Base-by-base conservation (phyloP, 2,797 vertebrate genomes). In the Champsocephalus esox region DNA sequence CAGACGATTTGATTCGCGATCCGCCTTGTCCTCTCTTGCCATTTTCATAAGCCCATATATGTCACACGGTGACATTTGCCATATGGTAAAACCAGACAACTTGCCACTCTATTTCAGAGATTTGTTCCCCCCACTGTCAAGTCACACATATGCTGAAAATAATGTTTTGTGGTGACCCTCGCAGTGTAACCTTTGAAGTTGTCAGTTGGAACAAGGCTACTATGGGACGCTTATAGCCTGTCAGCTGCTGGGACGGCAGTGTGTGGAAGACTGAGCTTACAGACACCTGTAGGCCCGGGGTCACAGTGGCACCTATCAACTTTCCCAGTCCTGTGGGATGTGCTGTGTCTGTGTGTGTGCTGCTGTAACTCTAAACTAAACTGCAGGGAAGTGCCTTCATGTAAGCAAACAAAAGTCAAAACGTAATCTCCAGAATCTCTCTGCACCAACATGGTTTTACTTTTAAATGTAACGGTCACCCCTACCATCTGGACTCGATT, bases 41-140 rank as follows among this genome's bases (percentile, higher is more conserved):
- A 81, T 88, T 88, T 89, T 88, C 86, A 87, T 83, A 73, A 83
- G 82, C 80, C 70, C 73, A 72, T 90, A 85, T 81, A 81, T 88
- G 89, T 90, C 89, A 85, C 52, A 13, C 56, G 2, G 59, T 85
- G 86, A 90, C 86, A 87, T 89, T 88, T 89, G 81, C 80, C 86
- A 89, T 81, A 80, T 85, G 82, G 86, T 89, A 79, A 89, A 90
- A 86, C 75, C 66, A 79, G 83, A 89, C 82, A 81, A 81, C 73
- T 79, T 86, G 86, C 55, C 87, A 82, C 68, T 88, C 75, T 79
- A 72, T 81, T 83, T 82, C 76, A n/a, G 38, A 9, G 58, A 75
- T 66, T 57, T 64, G 12, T 12, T 34, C 19, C 12, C 16, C 19
- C 32, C 50, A 66, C 70, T 14, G 38, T 81, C 73, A 76, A 69